These are phyloP conservation scores for Brevimyrus niger DNA, from an alignment of 2,113 vertebrate species.

Conservation along the genomic window DNA sequence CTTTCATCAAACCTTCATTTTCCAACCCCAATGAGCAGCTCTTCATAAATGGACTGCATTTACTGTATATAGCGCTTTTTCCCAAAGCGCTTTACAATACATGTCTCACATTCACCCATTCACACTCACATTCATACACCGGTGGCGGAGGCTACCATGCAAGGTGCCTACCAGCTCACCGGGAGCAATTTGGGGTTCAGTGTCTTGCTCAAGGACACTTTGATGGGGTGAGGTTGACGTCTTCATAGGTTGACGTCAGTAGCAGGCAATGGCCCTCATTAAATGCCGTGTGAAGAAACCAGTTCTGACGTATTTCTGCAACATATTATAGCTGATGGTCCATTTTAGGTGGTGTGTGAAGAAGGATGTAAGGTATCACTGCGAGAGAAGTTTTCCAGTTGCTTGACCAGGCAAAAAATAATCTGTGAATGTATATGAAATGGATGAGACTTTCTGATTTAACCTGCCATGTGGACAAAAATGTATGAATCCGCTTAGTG, in stretches of 20 bases:
- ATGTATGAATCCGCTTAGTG: not conserved
- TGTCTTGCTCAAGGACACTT: no score
- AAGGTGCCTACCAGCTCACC: no score
- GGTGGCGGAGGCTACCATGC: no score
- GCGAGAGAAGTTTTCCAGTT: not conserved
- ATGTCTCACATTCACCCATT: no score
- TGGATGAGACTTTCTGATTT: not conserved
- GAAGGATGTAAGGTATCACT: not conserved
- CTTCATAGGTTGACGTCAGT: not conserved
- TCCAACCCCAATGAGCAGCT: not conserved
- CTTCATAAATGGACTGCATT: no score
- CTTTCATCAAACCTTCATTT: not conserved
- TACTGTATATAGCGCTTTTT: no score
- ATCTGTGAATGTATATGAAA: not conserved
- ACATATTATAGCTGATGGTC: not conserved
- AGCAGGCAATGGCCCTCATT: not conserved
- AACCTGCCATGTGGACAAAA: not conserved
- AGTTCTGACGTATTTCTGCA: not conserved
- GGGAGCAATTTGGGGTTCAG: no score
- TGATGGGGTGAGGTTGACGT: no score
- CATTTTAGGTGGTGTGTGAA: not conserved
- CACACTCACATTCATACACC: no score
- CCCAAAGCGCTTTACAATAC: no score
- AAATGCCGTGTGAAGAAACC: not conserved
- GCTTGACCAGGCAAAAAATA: not conserved